phyloP scores from a whole-genome alignment of 2,113 vertebrate species.

The Cacatua alba region DNA sequence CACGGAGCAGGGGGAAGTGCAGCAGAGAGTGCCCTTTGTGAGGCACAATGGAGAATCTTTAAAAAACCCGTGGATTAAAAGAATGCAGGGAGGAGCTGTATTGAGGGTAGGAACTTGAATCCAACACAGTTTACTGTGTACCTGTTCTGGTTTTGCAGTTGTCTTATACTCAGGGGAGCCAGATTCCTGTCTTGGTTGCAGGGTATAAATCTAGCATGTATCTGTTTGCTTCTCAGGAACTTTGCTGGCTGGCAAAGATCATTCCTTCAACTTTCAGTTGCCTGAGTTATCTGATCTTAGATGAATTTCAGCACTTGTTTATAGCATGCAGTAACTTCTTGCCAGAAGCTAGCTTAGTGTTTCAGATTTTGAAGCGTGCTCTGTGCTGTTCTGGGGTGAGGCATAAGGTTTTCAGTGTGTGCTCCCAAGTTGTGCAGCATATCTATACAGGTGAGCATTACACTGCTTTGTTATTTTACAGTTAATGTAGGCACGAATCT shows the following conservation, averaged over 20 bases:
- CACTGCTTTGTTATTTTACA: not conserved
- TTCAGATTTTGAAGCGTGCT: not conserved
- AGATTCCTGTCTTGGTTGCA: not conserved
- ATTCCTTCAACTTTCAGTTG: slow-evolving; percentile 9
- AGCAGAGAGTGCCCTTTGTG: not conserved
- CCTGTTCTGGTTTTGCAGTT: not conserved
- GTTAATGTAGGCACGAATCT: not conserved
- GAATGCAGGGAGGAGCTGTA: not conserved
- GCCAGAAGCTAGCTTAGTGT: slow-evolving; percentile 25
- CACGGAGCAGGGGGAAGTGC: not conserved
- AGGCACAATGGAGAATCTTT: not conserved
- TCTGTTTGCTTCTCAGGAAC: not conserved
- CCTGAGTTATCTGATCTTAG: slow-evolving; percentile 52
- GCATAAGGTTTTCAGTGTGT: not conserved
- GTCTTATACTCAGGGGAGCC: not conserved
- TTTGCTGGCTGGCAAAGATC: not conserved
- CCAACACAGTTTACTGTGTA: not conserved
- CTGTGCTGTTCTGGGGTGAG: not conserved
- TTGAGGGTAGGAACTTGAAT: not conserved
- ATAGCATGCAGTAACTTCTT: slow-evolving; percentile 9
- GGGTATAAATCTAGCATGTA: not conserved
- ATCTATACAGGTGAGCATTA: slow-evolving; percentile 26
- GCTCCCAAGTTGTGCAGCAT: not conserved
- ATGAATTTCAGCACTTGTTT: slow-evolving; percentile 64
- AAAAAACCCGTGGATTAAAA: not conserved